Conservation (phyloP, 1,140 invertebrate species). For the Orchesella cincta region DNA sequence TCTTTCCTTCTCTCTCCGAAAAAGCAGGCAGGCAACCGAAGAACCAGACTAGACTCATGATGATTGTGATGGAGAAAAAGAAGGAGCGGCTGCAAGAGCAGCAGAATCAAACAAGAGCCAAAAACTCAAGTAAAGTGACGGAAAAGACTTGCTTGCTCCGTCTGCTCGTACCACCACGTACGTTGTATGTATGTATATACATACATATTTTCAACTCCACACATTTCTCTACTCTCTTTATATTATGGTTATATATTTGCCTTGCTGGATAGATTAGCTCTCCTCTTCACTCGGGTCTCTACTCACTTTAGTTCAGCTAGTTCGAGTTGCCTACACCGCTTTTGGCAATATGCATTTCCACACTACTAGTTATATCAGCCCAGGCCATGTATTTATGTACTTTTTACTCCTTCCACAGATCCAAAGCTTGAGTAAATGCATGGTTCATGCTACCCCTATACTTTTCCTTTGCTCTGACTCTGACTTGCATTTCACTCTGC, state of each 20-base stretch:
- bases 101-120: conserved; percentile 17
- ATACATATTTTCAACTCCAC: not conserved
- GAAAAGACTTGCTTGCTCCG: not conserved
- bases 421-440: not conserved
- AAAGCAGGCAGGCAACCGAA: not conserved
- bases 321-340: conserved; percentile 16
- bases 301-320: conserved; percentile 22
- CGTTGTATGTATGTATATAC: not conserved
- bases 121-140: not conserved
- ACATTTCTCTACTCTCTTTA: not conserved
- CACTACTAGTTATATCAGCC: not conserved
- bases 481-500: no score
- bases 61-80: not conserved
- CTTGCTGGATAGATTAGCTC: conserved; percentile 27
- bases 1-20: not conserved
- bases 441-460: no score
- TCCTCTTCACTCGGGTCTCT: conserved; percentile 8
- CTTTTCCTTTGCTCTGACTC: no score
- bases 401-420: not conserved
- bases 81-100: not conserved
- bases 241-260: not conserved
- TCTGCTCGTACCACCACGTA: no score
- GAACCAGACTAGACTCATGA: conserved; percentile 17
- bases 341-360: not conserved
- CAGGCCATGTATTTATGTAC: not conserved